Evolutionary conservation across 2,888 invertebrate genomes (phyloP).

Genomic region (Amiota communis): DNA sequence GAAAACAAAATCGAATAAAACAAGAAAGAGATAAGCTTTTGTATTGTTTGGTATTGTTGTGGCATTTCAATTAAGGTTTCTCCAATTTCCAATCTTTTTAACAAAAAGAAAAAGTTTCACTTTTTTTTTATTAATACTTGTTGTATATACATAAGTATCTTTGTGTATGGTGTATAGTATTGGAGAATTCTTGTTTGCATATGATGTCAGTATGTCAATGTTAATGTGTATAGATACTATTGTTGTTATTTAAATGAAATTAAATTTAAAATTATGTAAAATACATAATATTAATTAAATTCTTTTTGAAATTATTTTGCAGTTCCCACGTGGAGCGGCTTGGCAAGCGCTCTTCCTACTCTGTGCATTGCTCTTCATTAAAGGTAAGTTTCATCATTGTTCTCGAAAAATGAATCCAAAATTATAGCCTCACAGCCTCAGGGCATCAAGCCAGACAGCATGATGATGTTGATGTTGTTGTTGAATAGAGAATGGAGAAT

Average conservation of each 20-base stretch:
- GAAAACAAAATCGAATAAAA: background rate
- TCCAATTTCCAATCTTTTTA: background rate
- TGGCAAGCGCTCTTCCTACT: slow-evolving; percentile 70
- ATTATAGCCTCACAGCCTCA: background rate
- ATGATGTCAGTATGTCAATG: slow-evolving; percentile 13
- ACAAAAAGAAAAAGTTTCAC: background rate
- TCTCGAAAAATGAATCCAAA: background rate
- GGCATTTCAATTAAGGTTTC: slow-evolving; percentile 18
- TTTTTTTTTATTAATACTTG: background rate
- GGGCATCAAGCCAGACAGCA: background rate
- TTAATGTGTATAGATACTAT: background rate
- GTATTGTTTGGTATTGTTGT: background rate
- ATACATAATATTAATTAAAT: background rate
- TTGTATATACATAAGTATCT: too few species aligned
- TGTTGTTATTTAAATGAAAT: background rate
- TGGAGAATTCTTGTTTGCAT: background rate
- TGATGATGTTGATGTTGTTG: too few species aligned
- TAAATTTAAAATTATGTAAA: background rate
- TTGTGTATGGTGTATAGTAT: too few species aligned
- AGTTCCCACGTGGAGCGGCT: slow-evolving; percentile 72
- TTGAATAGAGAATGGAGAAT: too few species aligned
- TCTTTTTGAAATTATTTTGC: slow-evolving; percentile 39
- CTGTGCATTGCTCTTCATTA: slow-evolving; percentile 64
- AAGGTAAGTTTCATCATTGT: slow-evolving; percentile 61
- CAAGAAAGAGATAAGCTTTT: slow-evolving; percentile 4